Conservation (phyloP, 92 coral and sea anemone genomes). For the Desmophyllum pertusum region DNA sequence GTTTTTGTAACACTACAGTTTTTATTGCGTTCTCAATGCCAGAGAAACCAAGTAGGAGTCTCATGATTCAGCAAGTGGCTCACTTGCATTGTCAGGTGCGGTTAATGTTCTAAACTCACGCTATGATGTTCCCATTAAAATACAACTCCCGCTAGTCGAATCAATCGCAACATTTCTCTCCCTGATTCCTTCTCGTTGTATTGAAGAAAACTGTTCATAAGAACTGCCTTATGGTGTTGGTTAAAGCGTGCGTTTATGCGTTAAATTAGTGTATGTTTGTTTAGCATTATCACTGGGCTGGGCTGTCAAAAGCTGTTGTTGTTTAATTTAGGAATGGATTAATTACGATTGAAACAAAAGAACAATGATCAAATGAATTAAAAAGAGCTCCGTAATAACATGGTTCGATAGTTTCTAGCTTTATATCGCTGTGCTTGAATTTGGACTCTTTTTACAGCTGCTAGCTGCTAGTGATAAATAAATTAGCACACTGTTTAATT, state of each 20-base stretch:
- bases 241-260: background rate
- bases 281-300: background rate
- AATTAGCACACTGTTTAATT: background rate
- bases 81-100: background rate
- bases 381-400: no score
- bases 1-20: background rate
- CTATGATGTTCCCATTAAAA: background rate
- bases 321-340: background rate
- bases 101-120: background rate
- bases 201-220: background rate
- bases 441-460: background rate
- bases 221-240: no score
- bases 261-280: constrained; percentile 7
- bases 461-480: background rate
- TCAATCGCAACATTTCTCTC: background rate
- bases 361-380: background rate
- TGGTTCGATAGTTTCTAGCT: background rate
- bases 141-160: background rate
- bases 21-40: background rate
- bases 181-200: background rate
- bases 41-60: background rate
- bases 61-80: background rate
- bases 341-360: background rate
- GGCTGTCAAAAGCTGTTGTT: background rate
- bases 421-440: background rate